Evolutionary conservation across 2,888 invertebrate species (phyloP).

Genomic region (Rhorus exstirpatorius): DNA sequence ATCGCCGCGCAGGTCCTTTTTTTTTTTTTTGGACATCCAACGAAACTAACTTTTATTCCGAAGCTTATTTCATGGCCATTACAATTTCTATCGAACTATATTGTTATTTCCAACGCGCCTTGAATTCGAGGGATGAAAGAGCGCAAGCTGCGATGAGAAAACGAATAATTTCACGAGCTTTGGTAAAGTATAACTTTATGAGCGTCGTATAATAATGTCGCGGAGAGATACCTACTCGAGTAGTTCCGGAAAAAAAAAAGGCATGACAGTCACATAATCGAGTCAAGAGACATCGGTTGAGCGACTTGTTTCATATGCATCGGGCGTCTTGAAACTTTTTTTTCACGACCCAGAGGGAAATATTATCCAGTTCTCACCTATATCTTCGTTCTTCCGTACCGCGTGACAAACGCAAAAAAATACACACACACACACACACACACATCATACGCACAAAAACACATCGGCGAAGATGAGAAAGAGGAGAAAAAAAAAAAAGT

Average conservation of each 20-base stretch:
- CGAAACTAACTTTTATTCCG: constrained; percentile 49
- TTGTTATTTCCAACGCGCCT: constrained; percentile 28
- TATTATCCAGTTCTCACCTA: too few relatives aligned
- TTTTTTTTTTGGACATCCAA: not conserved
- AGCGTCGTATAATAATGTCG: constrained; percentile 14
- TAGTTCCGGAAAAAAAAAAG: not conserved
- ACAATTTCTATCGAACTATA: constrained; percentile 13
- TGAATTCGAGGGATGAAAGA: not conserved
- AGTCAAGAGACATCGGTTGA: constrained; percentile 5
- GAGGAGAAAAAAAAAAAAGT: not conserved
- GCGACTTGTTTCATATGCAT: constrained; percentile 48
- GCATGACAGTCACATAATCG: not conserved
- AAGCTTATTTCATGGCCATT: constrained; percentile 40
- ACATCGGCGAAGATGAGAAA: not conserved
- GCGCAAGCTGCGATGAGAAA: not conserved
- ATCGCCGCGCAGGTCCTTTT: constrained; percentile 1
- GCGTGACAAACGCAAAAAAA: constrained; percentile 1
- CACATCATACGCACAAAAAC: too few relatives aligned
- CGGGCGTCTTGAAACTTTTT: constrained; percentile 21
- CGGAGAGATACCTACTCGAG: not conserved
- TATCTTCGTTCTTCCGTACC: not conserved
- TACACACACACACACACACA: too few relatives aligned
- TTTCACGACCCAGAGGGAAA: not conserved
- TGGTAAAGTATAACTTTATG: not conserved
- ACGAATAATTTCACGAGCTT: constrained; percentile 16